A percentile compares a stretch with the other conserved stretches of the same genome.
Conservation (phyloP, 2,113 vertebrate species). For the Ctenodactylus gundi region DNA sequence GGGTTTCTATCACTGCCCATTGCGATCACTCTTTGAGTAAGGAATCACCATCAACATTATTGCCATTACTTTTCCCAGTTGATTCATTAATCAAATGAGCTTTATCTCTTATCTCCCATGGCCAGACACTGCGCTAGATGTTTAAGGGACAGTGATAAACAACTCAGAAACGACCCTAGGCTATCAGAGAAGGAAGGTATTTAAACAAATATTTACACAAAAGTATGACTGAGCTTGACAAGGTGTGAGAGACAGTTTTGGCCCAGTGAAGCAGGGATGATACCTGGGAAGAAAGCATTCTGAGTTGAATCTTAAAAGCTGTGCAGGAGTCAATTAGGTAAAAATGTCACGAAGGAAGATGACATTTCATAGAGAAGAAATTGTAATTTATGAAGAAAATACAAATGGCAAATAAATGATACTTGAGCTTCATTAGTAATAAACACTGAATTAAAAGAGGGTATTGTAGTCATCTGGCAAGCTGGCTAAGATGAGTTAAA, state of each 20-base stretch:
- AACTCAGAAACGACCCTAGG: neutral
- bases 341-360: neutral
- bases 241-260: neutral
- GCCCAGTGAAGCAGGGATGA: neutral
- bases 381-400: neutral
- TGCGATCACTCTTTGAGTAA: neutral
- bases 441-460: conserved; percentile 20
- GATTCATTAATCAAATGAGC: neutral
- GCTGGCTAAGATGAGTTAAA: neutral
- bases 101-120: neutral
- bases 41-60: neutral
- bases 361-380: neutral
- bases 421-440: neutral
- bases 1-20: neutral
- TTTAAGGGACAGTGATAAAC: neutral
- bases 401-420: neutral
- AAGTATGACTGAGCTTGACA: neutral
- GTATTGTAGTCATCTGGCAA: neutral
- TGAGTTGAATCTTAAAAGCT: neutral
- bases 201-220: neutral
- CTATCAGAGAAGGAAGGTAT: neutral
- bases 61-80: neutral
- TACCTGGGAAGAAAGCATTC: neutral
- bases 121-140: neutral
- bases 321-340: neutral